Evolutionary conservation across 37 sponge, comb jelly and placozoan species (phyloP).

Genomic region (Ianthella basta): DNA sequence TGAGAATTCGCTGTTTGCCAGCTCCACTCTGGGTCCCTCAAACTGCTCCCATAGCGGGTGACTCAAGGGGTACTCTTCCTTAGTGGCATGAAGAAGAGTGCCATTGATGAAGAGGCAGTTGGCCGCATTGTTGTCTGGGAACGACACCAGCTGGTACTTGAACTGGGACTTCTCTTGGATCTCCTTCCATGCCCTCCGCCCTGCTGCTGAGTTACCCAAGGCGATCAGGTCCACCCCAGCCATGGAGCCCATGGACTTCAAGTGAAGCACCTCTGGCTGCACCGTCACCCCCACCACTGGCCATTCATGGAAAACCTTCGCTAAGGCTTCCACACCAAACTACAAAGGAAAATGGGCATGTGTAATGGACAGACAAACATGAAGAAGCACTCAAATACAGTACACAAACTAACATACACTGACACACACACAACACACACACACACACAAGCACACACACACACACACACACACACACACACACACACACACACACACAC

Average conservation of each 20-base stretch:
- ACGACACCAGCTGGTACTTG: conserved; percentile 48
- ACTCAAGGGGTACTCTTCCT: conserved; percentile 63
- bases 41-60: conserved; percentile 64
- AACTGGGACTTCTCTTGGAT: conserved; percentile 53
- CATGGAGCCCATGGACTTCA: conserved; percentile 84
- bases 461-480: too few species aligned
- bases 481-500: too few species aligned
- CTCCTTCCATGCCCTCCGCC: conserved; percentile 49
- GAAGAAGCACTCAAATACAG: neutral
- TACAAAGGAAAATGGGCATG: conserved; percentile 13
- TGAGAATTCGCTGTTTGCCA: conserved; percentile 59
- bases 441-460: too few species aligned
- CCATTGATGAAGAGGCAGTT: conserved; percentile 80
- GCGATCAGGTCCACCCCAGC: conserved; percentile 71
- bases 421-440: too few species aligned
- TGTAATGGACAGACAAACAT: neutral
- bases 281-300: conserved; percentile 56
- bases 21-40: conserved; percentile 43
- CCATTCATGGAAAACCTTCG: conserved; percentile 61
- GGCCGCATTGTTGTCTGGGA: conserved; percentile 80
- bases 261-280: conserved; percentile 56
- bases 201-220: conserved; percentile 56
- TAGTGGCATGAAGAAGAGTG: conserved; percentile 54
- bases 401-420: too few species aligned
- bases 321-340: conserved; percentile 63